Base-by-base conservation (phyloP, 1,140 invertebrate species). In the Cyphomyrmex costatus region DNA sequence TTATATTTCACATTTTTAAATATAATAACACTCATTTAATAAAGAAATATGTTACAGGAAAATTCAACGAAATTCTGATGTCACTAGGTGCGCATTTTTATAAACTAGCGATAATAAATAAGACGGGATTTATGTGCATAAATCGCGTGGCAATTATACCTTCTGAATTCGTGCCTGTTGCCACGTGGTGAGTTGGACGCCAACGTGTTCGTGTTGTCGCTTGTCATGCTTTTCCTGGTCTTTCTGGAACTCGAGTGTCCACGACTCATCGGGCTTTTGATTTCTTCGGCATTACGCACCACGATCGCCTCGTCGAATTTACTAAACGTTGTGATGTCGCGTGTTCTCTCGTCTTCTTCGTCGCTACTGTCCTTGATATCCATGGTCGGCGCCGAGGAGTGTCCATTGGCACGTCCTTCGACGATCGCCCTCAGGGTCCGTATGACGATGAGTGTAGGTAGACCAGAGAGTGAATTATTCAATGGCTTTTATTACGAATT, bases 301-400 rank as follows among this genome's bases (percentile, higher is more conserved):
- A 93, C 92, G 21, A 94, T 94, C 49, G 92, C 91, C 74, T 95
- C 95, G 79, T 95, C 95, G 66, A 93, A 95, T 88, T 95, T 95
- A 3, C 90, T 91, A 42, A 93, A 94, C 6, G 93, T 91, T 30
- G 93, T 86, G 46, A 89, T 66, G 16, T 85, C 56, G 82, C 85
- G 63, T 63, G 87, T 78, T 68, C 91, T 76, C 51, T 91, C 91
- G 24, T 94, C 91, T 73, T 94, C 91, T 27, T 95, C 93, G 46
- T 92, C 88, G 60, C 92, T 93, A 86, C 92, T 94, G 1, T 92
- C 92, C 76, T 90, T 93, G 0, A 70, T 33, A 49, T 94, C 90
- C 85, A 92, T 93, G 19, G 0, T 65, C 8, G 10, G 58, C 30
- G 85, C 27, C 56, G 36, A 73, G 14, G 56, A 24, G 21, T 27